phyloP scores from a whole-genome alignment of 2,888 invertebrate species.

The Drosophila helvetica region DNA sequence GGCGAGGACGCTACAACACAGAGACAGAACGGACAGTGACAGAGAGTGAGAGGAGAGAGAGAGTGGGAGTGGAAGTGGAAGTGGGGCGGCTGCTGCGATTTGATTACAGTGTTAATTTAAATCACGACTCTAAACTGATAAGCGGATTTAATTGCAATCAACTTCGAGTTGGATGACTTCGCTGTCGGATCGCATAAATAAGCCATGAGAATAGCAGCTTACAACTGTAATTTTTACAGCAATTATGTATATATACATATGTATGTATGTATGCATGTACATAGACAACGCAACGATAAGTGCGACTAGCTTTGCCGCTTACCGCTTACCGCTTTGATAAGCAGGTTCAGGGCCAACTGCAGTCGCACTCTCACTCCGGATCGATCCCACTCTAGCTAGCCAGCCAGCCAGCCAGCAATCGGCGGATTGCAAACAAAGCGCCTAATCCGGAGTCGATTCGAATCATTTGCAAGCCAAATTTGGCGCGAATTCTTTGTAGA shows the following conservation, averaged over 20 bases:
- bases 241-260: conserved; percentile 45
- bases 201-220: conserved; percentile 47
- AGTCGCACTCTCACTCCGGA: conserved; percentile 14
- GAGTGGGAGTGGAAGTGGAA: not conserved
- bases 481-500: conserved; percentile 56
- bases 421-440: not conserved
- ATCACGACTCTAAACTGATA: conserved; percentile 68
- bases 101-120: conserved; percentile 62
- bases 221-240: conserved; percentile 74
- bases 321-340: conserved; percentile 66
- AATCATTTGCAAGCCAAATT: conserved; percentile 77
- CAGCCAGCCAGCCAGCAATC: not conserved
- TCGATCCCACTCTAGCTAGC: not conserved
- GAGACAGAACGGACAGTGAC: conserved; percentile 51
- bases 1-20: conserved; percentile 37
- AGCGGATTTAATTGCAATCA: conserved; percentile 72
- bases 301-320: conserved; percentile 10
- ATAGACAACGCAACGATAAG: conserved; percentile 14
- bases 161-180: conserved; percentile 45
- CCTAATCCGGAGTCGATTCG: conserved; percentile 37
- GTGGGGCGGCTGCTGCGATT: conserved; percentile 14
- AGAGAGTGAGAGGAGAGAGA: too few relatives aligned
- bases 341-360: conserved; percentile 69
- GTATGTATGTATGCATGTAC: not conserved
- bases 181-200: conserved; percentile 61